Base-by-base conservation (phyloP, 2,888 invertebrate genomes). In the Saturnia japonica region DNA sequence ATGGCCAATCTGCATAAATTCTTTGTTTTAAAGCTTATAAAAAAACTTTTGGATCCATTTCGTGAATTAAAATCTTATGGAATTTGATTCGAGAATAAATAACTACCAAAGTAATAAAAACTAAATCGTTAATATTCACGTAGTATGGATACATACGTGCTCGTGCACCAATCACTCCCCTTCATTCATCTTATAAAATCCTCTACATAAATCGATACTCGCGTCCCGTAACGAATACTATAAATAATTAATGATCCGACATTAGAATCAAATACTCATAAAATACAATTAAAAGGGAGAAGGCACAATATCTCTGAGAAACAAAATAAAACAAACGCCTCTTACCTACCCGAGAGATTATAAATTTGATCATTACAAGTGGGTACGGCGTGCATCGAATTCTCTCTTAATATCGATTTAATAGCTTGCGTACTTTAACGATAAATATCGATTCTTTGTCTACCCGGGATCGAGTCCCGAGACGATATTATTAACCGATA, bases 191-290 rank as follows among this genome's bases (percentile, higher is more conserved):
- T 85, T 85, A 72, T 77, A 78, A 82, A 82, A 85, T 86, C 86
- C 85, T 83, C 86, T 87, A 88, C 88, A 92, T 91, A 91, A 92
- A 91, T 93, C 90, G 88, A 89, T 86, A 85, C 85, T 85, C 86
- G 86, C 87, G 86, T 90, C 89, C 90, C 91, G 87, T 91, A 93
- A 90, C 91, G 93, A 91, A 93, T 91, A 91, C 91, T 92, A 91
- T 93, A 91, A 92, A 93, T 93, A 92, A 93, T 93, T 93, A 93
- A 94, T 93, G 91, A 91, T 84, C 88, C 86, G 80, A 88, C 88
- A 94, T 94, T 93, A 93, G 93, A 94, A 94, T 94, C 94, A 93
- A 93, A 94, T 91, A 91, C 92, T 91, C 93, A 93, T 93, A 93
- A 94, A 94, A 94, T 93, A 94, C 93, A 94, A 94, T 94, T 93